These are phyloP conservation scores for Ceryle rudis DNA, from an alignment of 2,797 vertebrate genomes.

Conservation along the genomic window DNA sequence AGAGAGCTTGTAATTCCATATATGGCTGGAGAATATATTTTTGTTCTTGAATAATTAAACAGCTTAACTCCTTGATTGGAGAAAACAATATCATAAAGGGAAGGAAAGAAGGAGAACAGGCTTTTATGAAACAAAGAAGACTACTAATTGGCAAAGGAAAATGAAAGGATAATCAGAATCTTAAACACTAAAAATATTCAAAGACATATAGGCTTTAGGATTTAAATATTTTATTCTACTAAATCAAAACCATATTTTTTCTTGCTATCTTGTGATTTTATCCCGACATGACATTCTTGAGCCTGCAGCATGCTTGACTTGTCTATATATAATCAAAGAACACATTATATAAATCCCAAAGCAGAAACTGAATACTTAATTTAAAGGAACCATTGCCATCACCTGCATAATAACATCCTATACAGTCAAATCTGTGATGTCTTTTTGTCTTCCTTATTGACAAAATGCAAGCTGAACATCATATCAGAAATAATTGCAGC, in stretches of 20 bases:
- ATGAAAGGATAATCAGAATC: not conserved
- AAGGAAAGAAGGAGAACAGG: not conserved
- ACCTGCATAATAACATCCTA: not conserved
- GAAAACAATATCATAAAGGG: not conserved
- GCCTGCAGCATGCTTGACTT: slow-evolving; percentile 17
- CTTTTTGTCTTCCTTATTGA: not conserved
- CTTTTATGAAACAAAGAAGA: not conserved
- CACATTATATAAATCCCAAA: not conserved
- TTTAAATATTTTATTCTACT: slow-evolving; percentile 8
- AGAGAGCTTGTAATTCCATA: not conserved
- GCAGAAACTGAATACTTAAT: slow-evolving; percentile 26
- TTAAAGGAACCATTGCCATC: not conserved
- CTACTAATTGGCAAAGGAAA: not conserved
- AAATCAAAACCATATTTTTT: not conserved
- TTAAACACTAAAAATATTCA: not conserved
- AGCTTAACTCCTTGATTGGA: not conserved
- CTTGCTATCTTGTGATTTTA: not conserved
- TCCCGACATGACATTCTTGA: slow-evolving; percentile 24
- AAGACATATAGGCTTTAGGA: not conserved
- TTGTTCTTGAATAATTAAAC: slow-evolving; percentile 29
- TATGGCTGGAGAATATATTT: not conserved
- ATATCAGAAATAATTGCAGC: slow-evolving; percentile 54
- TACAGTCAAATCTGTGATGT: not conserved
- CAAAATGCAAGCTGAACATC: slow-evolving; percentile 37
- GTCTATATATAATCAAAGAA: slow-evolving; percentile 20